Evolutionary conservation across 2,888 invertebrate species (phyloP).

Genomic region (Carterocephalus palaemon): DNA sequence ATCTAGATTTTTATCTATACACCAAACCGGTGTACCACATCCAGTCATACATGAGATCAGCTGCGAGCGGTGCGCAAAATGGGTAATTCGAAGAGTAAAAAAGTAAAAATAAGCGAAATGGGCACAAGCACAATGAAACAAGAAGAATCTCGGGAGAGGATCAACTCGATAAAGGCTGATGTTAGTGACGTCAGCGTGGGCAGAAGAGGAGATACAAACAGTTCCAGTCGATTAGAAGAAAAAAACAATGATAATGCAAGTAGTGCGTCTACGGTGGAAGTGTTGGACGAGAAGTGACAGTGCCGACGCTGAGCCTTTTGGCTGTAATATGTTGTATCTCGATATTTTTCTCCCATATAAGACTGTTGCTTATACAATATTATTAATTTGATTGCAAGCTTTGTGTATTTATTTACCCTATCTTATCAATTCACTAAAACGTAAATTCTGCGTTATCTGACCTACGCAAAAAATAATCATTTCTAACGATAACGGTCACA

Average conservation of each 20-base stretch:
- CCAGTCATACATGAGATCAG: conserved; percentile 34
- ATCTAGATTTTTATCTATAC: conserved; percentile 43
- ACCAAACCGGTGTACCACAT: conserved; percentile 35
- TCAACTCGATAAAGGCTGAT: conserved; percentile 59
- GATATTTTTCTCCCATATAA: conserved; percentile 5
- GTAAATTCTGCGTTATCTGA: conserved; percentile 1
- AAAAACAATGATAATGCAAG: conserved; percentile 64
- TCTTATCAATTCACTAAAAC: conserved; percentile 5
- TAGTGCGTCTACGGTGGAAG: conserved; percentile 72
- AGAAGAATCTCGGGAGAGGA: conserved; percentile 48
- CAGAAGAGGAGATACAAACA: conserved; percentile 36
- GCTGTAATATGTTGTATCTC: conserved; percentile 15
- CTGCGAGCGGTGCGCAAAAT: conserved; percentile 44
- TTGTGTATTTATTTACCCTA: conserved; percentile 13
- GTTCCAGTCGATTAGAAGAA: conserved; percentile 41
- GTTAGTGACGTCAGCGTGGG: conserved; percentile 39
- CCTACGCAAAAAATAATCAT: conserved; percentile 4
- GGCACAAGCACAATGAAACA: conserved; percentile 40
- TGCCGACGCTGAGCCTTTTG: conserved; percentile 8
- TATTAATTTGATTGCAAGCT: conserved; percentile 14
- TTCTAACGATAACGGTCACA: conserved; percentile 1
- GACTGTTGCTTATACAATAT: conserved; percentile 24
- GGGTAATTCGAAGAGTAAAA: conserved; percentile 69
- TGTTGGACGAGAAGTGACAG: conserved; percentile 61
- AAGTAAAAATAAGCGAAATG: conserved; percentile 60